Evolutionary conservation across 1,140 invertebrate species (phyloP), one percentile per base, ranked within the genome.

Genomic region (Drosophila pseudoobscura): DNA sequence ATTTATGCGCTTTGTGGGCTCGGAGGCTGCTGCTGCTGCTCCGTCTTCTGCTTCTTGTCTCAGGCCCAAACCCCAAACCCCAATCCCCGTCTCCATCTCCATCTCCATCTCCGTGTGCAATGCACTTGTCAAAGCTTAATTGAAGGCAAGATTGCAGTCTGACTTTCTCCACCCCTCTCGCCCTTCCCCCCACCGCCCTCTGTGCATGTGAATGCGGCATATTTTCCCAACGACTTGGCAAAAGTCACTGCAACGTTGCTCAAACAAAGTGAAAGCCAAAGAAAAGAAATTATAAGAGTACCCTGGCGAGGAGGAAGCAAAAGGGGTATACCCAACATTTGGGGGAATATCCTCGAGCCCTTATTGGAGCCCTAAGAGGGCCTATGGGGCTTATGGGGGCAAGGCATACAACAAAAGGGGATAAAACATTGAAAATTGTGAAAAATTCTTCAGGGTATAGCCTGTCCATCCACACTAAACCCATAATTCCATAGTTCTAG

Each of bases 121-220:
- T 90, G 89, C 89, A 90, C 89, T 90, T 89, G 82, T 90, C 89
- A 90, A 90, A 89, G 89, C 89, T 90, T 90, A 90, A 90, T 90
- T 90, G 89, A 90, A 90, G 89, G 80, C 89, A 90, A 90, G 78
- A 90, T 84, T 87, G 82, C 83, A 85, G 75, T 74, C 78, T 68
- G 69, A 70, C 60, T 82, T 75, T 59, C 47, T 73, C 59, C 49
- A 17, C 55, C 26, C 17, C 26, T 43, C 26, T 11, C 51, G 44
- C 49, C n/a, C 43, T n/a, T 1, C 44, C 41, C 26, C 35, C 24
- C 22, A 55, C 57, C 24, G 31, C 31, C 8, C 39, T 39, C 46
- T 71, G 44, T 75, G 54, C 71, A 54, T 60, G 50, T 78, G 65
- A 88, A 82, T 88, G 82, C 89, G 84, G 77, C 83, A 78, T 82